Conservation (phyloP, 2,797 vertebrate genomes). For the Poecile montanus region DNA sequence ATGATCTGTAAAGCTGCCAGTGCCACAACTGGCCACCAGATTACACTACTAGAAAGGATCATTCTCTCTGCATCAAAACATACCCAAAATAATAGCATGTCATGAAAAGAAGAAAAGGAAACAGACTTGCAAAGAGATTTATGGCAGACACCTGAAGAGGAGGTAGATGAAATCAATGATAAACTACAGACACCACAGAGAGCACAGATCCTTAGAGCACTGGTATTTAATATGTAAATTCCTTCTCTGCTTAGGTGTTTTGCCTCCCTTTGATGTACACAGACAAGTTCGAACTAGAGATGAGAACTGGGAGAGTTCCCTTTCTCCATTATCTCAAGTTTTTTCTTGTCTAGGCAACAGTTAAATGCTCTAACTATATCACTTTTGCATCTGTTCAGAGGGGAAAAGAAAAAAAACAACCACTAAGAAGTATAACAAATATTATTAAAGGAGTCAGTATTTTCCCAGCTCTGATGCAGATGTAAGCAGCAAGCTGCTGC, state of each 20-base stretch:
- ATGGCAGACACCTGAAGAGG: background rate
- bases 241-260: background rate
- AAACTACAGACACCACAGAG: background rate
- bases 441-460: background rate
- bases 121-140: background rate
- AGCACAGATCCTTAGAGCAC: background rate
- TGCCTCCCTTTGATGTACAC: slow-evolving; percentile 4
- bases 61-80: background rate
- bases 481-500: background rate
- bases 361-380: background rate
- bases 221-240: slow-evolving; percentile 15
- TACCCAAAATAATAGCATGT: fast-evolving
- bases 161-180: background rate
- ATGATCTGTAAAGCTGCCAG: background rate
- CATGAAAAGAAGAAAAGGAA: background rate
- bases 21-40: background rate
- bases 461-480: background rate
- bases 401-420: background rate
- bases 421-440: background rate
- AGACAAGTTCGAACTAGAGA: slow-evolving; percentile 40
- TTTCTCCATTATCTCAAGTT: background rate
- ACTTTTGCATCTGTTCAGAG: background rate
- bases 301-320: background rate
- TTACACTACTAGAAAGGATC: background rate
- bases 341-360: background rate